A percentile compares a stretch with the other conserved stretches of the same genome.
phyloP scores from a whole-genome alignment of 2,113 vertebrate genomes.

The Anolis carolinensis region DNA sequence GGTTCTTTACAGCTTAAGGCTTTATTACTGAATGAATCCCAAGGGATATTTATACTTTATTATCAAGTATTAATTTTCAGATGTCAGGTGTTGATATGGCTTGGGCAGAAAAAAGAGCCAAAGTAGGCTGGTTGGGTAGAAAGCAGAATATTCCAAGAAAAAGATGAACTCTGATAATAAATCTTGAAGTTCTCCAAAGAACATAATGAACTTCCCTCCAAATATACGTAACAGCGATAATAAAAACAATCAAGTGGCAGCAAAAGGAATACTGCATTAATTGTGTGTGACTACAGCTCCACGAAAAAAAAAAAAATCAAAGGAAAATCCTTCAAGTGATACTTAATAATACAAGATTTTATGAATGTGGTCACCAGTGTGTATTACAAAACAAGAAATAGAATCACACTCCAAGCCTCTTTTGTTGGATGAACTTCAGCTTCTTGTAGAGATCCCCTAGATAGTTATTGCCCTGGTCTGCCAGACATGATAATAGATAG shows the following conservation, averaged over 20 bases:
- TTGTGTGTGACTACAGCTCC: background rate
- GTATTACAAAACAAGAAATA: background rate
- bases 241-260: background rate
- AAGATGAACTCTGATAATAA: background rate
- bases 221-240: background rate
- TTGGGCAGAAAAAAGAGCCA: background rate
- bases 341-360: background rate
- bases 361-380: background rate
- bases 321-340: background rate
- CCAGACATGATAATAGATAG: conserved; percentile 40
- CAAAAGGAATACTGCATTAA: background rate
- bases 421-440: conserved; percentile 7
- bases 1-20: conserved; percentile 39
- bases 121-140: background rate
- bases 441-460: background rate
- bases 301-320: background rate
- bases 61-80: background rate
- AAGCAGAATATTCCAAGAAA: background rate
- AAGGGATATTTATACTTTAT: conserved; percentile 15
- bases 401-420: background rate
- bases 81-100: conserved; percentile 11
- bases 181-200: background rate
- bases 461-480: conserved; percentile 3
- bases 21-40: conserved; percentile 25
- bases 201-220: background rate